Evolutionary conservation across 2,888 invertebrate genomes (phyloP).

Genomic region (Pelosia muscerda): DNA sequence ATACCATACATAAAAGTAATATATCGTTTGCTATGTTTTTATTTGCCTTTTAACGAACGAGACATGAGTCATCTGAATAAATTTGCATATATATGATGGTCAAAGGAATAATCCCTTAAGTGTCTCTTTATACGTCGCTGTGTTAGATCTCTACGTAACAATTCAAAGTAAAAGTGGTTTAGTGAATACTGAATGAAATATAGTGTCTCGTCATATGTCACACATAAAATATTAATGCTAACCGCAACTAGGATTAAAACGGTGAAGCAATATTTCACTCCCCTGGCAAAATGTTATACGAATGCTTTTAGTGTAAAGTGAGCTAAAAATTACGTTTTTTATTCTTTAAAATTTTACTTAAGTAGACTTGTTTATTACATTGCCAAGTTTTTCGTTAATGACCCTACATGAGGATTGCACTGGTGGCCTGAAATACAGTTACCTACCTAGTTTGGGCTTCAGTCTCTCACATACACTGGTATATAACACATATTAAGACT

Average conservation of each 20-base stretch:
- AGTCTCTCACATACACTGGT: no score
- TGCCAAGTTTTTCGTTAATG: no score
- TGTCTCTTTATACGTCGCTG: conserved; percentile 25
- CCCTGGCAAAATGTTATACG: conserved; percentile 36
- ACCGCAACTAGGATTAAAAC: conserved; percentile 56
- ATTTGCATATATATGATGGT: conserved; percentile 46
- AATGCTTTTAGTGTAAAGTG: conserved; percentile 47
- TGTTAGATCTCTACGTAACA: conserved; percentile 31
- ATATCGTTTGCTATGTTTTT: conserved; percentile 41
- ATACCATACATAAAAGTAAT: conserved; percentile 37
- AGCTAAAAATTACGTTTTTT: conserved; percentile 31
- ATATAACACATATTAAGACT: no score
- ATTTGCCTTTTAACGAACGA: conserved; percentile 39
- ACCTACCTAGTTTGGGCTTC: no score
- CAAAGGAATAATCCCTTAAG: conserved; percentile 36
- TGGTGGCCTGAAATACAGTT: no score
- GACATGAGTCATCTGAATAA: conserved; percentile 39
- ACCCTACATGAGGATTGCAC: no score
- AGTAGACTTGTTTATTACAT: no score
- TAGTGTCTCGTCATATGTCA: conserved; percentile 48
- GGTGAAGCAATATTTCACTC: conserved; percentile 56
- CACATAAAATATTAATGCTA: conserved; percentile 59
- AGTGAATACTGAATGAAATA: conserved; percentile 49
- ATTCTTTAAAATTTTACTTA: not conserved
- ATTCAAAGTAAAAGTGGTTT: conserved; percentile 38